Percentiles rank a stretch among this genome's conserved stretches.
These are phyloP conservation scores for Argentina silus DNA, from an alignment of 2,797 vertebrate species.

Conservation along the genomic window DNA sequence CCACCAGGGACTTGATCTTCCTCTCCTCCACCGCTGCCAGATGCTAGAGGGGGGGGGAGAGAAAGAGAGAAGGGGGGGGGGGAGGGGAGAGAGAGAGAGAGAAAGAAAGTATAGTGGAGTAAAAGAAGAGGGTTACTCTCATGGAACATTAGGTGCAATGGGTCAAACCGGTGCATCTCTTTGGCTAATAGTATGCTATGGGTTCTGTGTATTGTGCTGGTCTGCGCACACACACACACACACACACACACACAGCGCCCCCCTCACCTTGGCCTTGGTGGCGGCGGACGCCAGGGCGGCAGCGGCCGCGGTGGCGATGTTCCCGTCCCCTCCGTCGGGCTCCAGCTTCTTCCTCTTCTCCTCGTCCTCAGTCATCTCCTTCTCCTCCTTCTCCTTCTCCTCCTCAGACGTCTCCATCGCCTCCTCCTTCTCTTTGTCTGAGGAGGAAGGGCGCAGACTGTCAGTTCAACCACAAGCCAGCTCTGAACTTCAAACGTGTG, in stretches of 20 bases:
- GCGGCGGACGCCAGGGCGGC: conserved; percentile 96
- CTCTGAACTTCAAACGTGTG: too few relatives aligned
- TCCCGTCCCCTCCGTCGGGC: conserved; percentile 93
- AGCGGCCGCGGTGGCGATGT: conserved; percentile 94
- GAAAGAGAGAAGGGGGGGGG: not conserved
- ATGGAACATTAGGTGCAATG: too few relatives aligned
- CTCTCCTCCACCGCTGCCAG: conserved; percentile 95
- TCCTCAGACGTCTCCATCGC: conserved; percentile 85
- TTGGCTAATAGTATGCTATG: too few relatives aligned
- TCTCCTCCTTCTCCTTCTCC: conserved; percentile 81
- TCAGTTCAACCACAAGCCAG: not conserved
- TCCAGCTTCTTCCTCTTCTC: conserved; percentile 89
- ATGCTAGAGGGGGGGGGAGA: conserved; percentile 75
- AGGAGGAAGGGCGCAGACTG: not conserved
- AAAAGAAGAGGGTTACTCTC: not conserved
- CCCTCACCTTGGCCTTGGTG: conserved; percentile 95
- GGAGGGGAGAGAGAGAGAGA: not conserved
- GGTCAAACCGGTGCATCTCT: too few relatives aligned
- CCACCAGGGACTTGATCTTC: conserved; percentile 97
- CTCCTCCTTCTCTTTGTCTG: conserved; percentile 87
- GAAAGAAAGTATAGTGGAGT: not conserved
- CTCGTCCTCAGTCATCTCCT: conserved; percentile 82
- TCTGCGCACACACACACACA: not conserved
- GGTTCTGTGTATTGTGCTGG: not conserved
- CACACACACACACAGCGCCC: not conserved